Evolutionary conservation across 2,888 invertebrate species (phyloP).

Genomic region (Orthosia cruda): DNA sequence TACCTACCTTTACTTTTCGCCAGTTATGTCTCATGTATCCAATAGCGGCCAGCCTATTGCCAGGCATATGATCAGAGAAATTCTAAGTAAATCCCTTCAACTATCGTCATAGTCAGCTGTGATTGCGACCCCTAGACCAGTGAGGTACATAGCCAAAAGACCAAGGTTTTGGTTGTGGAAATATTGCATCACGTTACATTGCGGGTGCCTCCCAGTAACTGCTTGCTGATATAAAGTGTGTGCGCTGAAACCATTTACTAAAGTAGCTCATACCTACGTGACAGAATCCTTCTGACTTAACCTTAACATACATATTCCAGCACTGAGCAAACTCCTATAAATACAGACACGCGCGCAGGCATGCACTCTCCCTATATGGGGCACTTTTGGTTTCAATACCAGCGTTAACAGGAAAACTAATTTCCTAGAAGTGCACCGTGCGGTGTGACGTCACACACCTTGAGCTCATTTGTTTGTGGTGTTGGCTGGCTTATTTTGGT

Average conservation of each 20-base stretch:
- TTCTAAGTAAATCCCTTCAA: too few relatives aligned
- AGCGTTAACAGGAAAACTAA: constrained; percentile 61
- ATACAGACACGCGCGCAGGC: constrained; percentile 11
- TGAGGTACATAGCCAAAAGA: too few relatives aligned
- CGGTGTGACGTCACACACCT: constrained; percentile 43
- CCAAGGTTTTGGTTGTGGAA: too few relatives aligned
- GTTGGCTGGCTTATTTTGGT: background rate
- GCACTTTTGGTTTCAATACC: constrained; percentile 46
- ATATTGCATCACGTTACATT: constrained; percentile 1
- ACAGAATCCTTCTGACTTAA: background rate
- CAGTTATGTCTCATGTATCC: too few relatives aligned
- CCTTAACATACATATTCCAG: background rate
- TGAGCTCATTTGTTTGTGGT: constrained; percentile 52
- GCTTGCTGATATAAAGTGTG: background rate
- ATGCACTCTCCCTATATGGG: constrained; percentile 30
- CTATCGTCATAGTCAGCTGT: too few relatives aligned
- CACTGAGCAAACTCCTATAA: constrained; percentile 20
- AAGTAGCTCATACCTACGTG: background rate
- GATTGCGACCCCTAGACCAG: too few relatives aligned
- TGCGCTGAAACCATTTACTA: background rate
- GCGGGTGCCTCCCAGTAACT: too few relatives aligned
- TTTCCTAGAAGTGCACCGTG: constrained; percentile 38
- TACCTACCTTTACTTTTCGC: too few relatives aligned
- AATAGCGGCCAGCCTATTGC: too few relatives aligned
- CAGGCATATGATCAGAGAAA: too few relatives aligned